Conservation (phyloP, 2,888 invertebrate species). For the Globia sparganii region DNA sequence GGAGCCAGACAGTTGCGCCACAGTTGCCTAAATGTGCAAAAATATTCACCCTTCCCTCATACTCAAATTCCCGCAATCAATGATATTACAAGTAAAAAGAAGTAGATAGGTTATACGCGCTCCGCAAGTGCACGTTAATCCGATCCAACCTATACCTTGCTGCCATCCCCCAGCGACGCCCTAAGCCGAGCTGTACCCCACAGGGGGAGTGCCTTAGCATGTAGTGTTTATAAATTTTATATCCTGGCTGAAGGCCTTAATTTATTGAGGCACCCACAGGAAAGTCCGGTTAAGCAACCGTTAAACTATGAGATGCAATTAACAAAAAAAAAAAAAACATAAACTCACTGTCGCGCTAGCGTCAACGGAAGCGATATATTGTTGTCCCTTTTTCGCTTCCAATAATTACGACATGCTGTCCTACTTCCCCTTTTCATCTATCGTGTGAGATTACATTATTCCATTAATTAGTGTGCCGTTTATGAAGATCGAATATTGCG, state of each 20-base stretch:
- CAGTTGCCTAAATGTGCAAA: conserved; percentile 7
- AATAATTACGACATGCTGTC: neutral
- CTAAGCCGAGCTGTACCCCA: neutral
- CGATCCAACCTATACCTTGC: neutral
- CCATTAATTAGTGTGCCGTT: neutral
- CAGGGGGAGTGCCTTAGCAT: neutral
- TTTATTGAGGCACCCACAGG: no score
- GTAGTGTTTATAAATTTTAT: neutral
- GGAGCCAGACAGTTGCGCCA: conserved; percentile 18
- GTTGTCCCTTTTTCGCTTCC: neutral
- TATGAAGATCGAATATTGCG: neutral
- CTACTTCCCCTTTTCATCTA: neutral
- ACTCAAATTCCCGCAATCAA: neutral
- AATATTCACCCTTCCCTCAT: conserved; percentile 2
- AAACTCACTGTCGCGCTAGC: neutral
- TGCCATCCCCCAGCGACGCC: neutral
- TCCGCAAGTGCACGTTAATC: neutral
- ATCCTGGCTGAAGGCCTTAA: neutral
- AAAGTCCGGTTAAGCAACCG: no score
- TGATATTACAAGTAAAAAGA: neutral
- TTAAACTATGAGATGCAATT: neutral
- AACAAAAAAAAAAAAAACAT: no score
- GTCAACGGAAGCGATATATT: neutral
- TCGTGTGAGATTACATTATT: neutral
- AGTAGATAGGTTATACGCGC: neutral